A percentile compares a stretch with the other conserved stretches of the same genome.
These are phyloP conservation scores for Anoplolepis gracilipes DNA, from an alignment of 1,140 invertebrate genomes.

Conservation along the genomic window DNA sequence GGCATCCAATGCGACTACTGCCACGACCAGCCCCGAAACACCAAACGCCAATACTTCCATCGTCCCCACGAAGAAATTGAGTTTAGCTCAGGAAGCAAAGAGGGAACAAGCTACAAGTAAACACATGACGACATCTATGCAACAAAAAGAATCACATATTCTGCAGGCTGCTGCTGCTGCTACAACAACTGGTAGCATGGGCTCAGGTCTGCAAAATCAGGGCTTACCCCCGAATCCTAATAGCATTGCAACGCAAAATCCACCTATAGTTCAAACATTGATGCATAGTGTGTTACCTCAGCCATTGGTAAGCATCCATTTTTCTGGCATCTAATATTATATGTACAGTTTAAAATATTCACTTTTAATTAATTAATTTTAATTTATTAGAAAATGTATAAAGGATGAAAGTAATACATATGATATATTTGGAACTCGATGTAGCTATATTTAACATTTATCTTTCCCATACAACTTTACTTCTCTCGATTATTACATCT, in stretches of 20 bases:
- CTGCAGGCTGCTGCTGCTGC: conserved; percentile 72
- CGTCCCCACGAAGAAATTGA: conserved; percentile 78
- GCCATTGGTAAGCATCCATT: conserved; percentile 80
- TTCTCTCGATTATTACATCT: neutral
- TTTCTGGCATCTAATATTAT: conserved; percentile 18
- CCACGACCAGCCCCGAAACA: conserved; percentile 81
- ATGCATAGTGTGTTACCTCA: conserved; percentile 85
- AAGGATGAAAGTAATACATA: conserved; percentile 9
- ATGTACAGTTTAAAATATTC: conserved; percentile 1
- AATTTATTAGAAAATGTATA: neutral
- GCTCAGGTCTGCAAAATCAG: conserved; percentile 76
- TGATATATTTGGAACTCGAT: conserved; percentile 5
- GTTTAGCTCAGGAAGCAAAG: conserved; percentile 78
- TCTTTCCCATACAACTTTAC: neutral
- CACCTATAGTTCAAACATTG: conserved; percentile 83
- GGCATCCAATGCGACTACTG: conserved; percentile 78
- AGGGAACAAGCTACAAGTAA: conserved; percentile 77
- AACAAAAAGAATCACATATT: conserved; percentile 69
- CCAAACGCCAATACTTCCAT: conserved; percentile 74
- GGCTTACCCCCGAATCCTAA: conserved; percentile 80
- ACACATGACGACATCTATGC: conserved; percentile 70
- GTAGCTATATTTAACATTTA: neutral
- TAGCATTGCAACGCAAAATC: conserved; percentile 81
- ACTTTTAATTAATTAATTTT: too few relatives aligned
- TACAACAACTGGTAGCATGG: conserved; percentile 70